Conservation (phyloP, 1,140 invertebrate genomes). For the Pissodes strobi region DNA sequence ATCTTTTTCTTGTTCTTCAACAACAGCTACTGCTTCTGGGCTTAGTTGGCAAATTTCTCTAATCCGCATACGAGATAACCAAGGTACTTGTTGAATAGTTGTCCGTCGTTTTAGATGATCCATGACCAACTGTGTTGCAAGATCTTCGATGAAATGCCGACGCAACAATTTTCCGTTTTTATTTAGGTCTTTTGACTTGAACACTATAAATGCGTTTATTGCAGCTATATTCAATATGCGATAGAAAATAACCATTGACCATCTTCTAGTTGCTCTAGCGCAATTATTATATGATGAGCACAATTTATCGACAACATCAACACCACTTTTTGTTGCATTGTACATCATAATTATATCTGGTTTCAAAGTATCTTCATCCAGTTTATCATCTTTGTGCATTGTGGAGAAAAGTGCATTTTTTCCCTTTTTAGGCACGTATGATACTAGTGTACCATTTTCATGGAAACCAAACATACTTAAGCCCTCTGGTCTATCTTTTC, state of each 20-base stretch:
- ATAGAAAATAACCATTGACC: conserved; percentile 31
- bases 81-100: no score
- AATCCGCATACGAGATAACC: no score
- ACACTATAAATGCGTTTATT: no score
- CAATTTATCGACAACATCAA: conserved; percentile 57
- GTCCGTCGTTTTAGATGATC: no score
- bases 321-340: conserved; percentile 56
- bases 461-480: conserved; percentile 45
- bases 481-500: conserved; percentile 32
- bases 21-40: no score
- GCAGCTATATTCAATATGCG: conserved; percentile 41
- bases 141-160: no score
- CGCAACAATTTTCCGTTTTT: no score
- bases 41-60: no score
- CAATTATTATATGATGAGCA: conserved; percentile 48
- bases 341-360: conserved; percentile 46
- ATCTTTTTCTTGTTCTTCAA: no score
- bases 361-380: conserved; percentile 33
- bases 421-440: conserved; percentile 51
- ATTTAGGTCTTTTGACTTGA: no score
- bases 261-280: conserved; percentile 20
- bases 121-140: no score
- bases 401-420: no score
- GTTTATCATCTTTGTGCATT: conserved; percentile 40
- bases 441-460: conserved; percentile 45